Evolutionary conservation across 2,113 vertebrate genomes (phyloP), one percentile per base, ranked within the genome.

Genomic region (Struthidea cinerea): DNA sequence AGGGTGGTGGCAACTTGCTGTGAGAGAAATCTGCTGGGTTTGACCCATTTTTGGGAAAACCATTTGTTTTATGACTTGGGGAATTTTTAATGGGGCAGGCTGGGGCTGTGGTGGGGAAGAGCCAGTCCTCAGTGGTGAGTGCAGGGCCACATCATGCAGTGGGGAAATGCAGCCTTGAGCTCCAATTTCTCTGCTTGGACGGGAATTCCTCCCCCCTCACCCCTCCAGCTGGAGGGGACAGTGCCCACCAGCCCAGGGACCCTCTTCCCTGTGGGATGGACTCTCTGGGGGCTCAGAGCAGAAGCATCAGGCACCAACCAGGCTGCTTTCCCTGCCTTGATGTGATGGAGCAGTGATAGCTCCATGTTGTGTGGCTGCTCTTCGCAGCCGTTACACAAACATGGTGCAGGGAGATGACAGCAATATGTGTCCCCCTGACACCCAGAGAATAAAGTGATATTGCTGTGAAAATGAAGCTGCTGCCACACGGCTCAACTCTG

Each of bases 391-490:
- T 73, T 82, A 32, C 2, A 79, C 89, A 61, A 89, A 94, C 77
- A 75, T 10, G 37, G 87, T 0, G 0, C 3, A 0, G 77, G 67
- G 74, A 84, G 24, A 50, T 73, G 95, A 95, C 89, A 95, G 91
- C 94, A 94, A 89, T 73, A 50, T 56, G 53, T 76, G 92, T 89
- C 82, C 96, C 86, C 74, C 77, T 95, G 96, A 87, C 95, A 96
- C 95, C 77, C 70, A 1, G 50, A 41, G 90, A 93, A 87, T 27
- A 33, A 68, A 82, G 63, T 7, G 69, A 69, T 92, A 94, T 85
- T 85, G 91, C 96, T 94, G 95, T 52, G 93, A 95, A 96, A 97
- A 96, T 89, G 89, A 95, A 47, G 60, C 91, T 56, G 70, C 82
- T 88, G 92, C 87, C 3, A 7, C 71, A 61, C 24, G 5, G 88